A percentile compares a stretch with the other conserved stretches of the same genome.
These are phyloP conservation scores for Conger conger DNA, from an alignment of 2,113 vertebrate genomes.

Conservation along the genomic window DNA sequence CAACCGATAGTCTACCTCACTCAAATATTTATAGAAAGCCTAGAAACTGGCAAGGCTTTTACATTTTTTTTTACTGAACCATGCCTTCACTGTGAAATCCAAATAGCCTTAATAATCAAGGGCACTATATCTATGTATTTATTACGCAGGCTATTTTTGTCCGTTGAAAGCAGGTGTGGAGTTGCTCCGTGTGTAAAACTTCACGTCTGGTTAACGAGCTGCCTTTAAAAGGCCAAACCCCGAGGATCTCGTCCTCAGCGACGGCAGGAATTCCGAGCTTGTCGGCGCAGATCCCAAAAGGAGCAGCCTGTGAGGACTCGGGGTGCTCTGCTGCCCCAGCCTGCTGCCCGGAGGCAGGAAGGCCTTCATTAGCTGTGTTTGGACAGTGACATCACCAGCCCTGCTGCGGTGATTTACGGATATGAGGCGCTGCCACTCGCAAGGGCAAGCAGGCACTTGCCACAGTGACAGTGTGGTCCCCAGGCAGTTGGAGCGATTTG, in stretches of 20 bases:
- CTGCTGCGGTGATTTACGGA: not conserved
- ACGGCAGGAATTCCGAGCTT: not conserved
- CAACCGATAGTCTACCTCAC: not conserved
- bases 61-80: not conserved
- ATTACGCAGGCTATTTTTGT: not conserved
- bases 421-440: not conserved
- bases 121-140: not conserved
- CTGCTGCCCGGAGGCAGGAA: not conserved
- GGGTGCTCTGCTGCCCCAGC: not conserved
- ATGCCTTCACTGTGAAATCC: not conserved
- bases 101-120: not conserved
- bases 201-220: not conserved
- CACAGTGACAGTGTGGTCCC: not conserved
- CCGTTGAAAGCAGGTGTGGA: not conserved
- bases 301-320: not conserved
- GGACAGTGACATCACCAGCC: not conserved
- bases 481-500: not conserved
- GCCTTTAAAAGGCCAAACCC: constrained; percentile 9
- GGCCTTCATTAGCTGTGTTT: not conserved
- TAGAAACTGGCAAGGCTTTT: not conserved
- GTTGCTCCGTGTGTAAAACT: not conserved
- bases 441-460: not conserved
- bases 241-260: not conserved
- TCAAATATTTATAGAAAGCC: not conserved
- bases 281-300: not conserved